Conservation (phyloP, 2,888 invertebrate species). For the Synergus laeviventris region DNA sequence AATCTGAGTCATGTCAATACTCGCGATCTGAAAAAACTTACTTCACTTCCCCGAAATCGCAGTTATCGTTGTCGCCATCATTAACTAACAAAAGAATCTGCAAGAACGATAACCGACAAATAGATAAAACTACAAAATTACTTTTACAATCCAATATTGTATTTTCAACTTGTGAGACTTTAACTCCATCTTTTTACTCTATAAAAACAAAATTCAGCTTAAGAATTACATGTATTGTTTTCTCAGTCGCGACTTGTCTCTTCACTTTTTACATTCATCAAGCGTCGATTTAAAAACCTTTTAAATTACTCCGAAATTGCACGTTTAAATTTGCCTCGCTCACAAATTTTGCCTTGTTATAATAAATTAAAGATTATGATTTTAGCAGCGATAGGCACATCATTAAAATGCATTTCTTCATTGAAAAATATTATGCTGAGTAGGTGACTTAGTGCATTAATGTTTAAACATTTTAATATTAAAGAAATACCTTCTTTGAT, state of each 20-base stretch:
- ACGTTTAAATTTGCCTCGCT: conserved; percentile 30
- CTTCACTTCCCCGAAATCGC: conserved; percentile 3
- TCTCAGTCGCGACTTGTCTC: conserved; percentile 14
- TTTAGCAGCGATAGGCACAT: background rate
- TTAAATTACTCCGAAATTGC: conserved; percentile 33
- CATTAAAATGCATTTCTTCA: conserved; percentile 4
- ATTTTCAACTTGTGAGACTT: conserved; percentile 1
- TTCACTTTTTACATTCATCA: conserved; percentile 30
- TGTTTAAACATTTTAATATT: too few species aligned
- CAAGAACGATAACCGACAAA: conserved; percentile 20
- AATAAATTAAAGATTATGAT: conserved; percentile 27
- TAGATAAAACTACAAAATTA: background rate
- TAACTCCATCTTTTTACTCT: background rate
- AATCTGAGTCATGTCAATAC: conserved; percentile 8
- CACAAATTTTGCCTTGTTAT: conserved; percentile 11
- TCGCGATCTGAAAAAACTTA: conserved; percentile 5
- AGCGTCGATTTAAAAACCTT: conserved; percentile 9
- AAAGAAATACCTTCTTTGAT: too few species aligned
- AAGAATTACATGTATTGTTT: background rate
- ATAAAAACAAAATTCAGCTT: background rate
- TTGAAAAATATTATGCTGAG: background rate
- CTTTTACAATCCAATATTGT: background rate
- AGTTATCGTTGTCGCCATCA: conserved; percentile 35
- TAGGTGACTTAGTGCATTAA: too few species aligned
- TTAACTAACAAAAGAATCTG: conserved; percentile 29